Evolutionary conservation across 2,888 invertebrate species (phyloP), one percentile per base, ranked within the genome.

Genomic region (Anticlea derivata): DNA sequence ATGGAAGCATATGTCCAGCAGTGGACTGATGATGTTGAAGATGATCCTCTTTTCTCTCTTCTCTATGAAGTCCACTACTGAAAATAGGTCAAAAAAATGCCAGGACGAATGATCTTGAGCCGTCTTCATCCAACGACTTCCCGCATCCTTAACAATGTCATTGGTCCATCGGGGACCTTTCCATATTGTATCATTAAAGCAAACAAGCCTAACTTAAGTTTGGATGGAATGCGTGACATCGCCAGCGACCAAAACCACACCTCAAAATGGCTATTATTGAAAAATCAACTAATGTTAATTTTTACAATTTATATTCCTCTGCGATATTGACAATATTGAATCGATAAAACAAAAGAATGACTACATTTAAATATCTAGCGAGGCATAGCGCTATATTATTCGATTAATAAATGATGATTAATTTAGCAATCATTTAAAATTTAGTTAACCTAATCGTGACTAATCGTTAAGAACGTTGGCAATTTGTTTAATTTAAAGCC

Each of bases 301-400:
- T 26, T 24, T 6, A 6, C 8, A 38, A 38, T 27, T 27, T 38
- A 17, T 27, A 38, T 38, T 27, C 17, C 10, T 1, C 17, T 6
- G 7, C 13, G 7, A 12, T 55, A 34, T 29, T 37, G 52, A 49
- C 37, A 44, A 50, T 38, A 27, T 24, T 26, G 26, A 38, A 13
- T 8, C 37, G 5, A 27, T 37, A 38, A 31, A 41, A 41, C 30
- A 23, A 23, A 31, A 23, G 30, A 41, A 31, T n/a, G 23, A 13
- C 23, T 4, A 13, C 3, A 27, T 27, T 27, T 10, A 38, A 7
- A 38, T 35, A 37, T 37, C 26, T 10, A 2, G n/a, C n/a, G 20
- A 34, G 7, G 23, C 7, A 23, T 23, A 23, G 7, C 2, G 4
- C 17, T 17, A 17, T 3, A 3, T 17, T 17, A 17, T 17, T 3